phyloP scores from a whole-genome alignment of 1,140 invertebrate species.

The Trichonephila clavata region DNA sequence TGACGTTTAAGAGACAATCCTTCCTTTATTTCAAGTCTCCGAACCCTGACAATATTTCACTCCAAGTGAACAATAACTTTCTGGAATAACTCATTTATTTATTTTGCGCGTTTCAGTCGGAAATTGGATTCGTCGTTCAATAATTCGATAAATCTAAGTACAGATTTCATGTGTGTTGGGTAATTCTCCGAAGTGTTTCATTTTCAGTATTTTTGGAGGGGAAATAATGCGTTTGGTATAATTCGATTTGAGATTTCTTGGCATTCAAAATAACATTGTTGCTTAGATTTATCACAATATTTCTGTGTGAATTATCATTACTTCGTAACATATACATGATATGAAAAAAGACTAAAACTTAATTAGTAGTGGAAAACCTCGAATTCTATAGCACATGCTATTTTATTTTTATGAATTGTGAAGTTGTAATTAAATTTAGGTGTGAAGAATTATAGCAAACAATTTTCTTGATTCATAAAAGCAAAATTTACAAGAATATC shows the following conservation, averaged over 20 bases:
- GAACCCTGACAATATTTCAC: conserved; percentile 18
- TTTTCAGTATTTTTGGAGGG: not conserved
- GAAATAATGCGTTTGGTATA: not conserved
- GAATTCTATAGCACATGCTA: too few species aligned
- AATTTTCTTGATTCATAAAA: too few species aligned
- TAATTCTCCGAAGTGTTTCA: conserved; percentile 5
- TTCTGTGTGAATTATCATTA: not conserved
- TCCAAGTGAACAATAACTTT: conserved; percentile 8
- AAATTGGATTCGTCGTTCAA: conserved; percentile 21
- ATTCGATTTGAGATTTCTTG: not conserved
- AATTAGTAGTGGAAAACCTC: too few species aligned
- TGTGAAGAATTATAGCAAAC: too few species aligned
- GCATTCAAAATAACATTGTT: not conserved
- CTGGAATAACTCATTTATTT: conserved; percentile 28
- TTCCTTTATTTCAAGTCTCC: not conserved
- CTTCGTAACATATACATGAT: not conserved
- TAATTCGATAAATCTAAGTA: conserved; percentile 23
- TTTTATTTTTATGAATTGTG: too few species aligned
- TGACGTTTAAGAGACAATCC: conserved; percentile 20
- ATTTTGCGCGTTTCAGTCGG: conserved; percentile 26
- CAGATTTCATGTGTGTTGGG: not conserved
- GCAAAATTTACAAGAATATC: too few species aligned
- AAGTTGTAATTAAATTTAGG: too few species aligned
- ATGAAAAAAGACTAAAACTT: too few species aligned
- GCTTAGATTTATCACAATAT: not conserved